Percentiles rank a stretch among this genome's conserved stretches.
Evolutionary conservation across 2,888 invertebrate species (phyloP).

Genomic region (Pammene aurita): DNA sequence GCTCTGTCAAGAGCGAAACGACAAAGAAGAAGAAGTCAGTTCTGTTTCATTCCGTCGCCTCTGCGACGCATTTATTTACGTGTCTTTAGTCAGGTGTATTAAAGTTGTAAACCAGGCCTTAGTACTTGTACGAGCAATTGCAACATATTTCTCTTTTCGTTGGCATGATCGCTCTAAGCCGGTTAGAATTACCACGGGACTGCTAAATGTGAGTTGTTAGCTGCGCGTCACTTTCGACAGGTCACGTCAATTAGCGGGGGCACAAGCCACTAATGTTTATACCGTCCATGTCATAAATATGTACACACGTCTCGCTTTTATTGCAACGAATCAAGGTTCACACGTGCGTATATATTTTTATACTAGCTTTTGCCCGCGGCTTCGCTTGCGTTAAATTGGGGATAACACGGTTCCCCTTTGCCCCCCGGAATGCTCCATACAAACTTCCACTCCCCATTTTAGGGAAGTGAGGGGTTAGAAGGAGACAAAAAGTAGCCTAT

Average conservation of each 20-base stretch:
- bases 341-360: not conserved
- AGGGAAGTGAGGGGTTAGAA: too few relatives aligned
- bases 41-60: too few relatives aligned
- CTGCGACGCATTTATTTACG: too few relatives aligned
- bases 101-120: not conserved
- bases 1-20: too few relatives aligned
- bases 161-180: not conserved
- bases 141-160: not conserved
- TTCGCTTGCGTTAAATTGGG: too few relatives aligned
- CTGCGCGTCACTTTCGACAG: conserved; percentile 53
- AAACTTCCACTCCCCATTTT: too few relatives aligned
- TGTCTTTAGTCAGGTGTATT: too few relatives aligned
- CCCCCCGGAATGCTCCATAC: too few relatives aligned
- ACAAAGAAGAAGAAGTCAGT: too few relatives aligned
- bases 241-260: conserved; percentile 66
- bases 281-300: conserved; percentile 1
- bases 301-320: not conserved
- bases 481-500: too few relatives aligned
- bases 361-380: too few relatives aligned
- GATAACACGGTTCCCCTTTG: too few relatives aligned
- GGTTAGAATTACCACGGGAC: conserved; percentile 41
- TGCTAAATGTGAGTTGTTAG: conserved; percentile 50
- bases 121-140: not conserved
- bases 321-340: not conserved
- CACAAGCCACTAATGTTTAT: not conserved